These are phyloP conservation scores for Microcebus murinus DNA, from an alignment of 2,113 vertebrate species.

Conservation along the genomic window DNA sequence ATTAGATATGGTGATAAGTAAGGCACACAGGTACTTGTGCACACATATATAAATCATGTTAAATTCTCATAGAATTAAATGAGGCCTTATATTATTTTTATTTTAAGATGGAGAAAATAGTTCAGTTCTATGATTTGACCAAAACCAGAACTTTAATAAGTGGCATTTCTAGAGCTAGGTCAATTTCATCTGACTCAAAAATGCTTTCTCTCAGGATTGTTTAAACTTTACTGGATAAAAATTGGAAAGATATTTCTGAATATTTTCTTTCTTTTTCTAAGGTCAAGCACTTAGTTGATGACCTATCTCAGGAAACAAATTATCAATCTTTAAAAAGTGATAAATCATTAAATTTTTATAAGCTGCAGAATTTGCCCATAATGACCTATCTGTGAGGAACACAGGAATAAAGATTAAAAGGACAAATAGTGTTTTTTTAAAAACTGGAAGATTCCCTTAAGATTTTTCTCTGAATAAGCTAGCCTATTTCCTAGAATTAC, in stretches of 20 bases:
- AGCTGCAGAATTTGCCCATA: not conserved
- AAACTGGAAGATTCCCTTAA: not conserved
- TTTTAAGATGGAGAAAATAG: not conserved
- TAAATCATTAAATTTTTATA: not conserved
- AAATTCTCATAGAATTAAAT: not conserved
- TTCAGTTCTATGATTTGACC: not conserved
- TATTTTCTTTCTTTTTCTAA: conserved; percentile 22
- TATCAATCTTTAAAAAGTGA: not conserved
- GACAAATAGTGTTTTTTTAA: not conserved
- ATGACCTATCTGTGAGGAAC: not conserved
- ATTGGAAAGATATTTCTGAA: not conserved
- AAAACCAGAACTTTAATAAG: not conserved
- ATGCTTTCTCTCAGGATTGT: not conserved
- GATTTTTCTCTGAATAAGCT: not conserved
- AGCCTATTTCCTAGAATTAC: not conserved
- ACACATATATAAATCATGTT: not conserved
- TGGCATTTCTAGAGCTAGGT: not conserved
- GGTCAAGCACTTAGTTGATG: not conserved
- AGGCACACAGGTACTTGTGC: not conserved
- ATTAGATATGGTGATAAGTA: not conserved
- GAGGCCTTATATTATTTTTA: not conserved
- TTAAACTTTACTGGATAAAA: not conserved
- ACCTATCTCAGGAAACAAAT: not conserved
- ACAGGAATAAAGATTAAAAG: not conserved
- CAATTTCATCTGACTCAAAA: not conserved